Percentiles rank a stretch among this genome's conserved stretches.
phyloP scores from a whole-genome alignment of 2,113 vertebrate species.

The Salminus brasiliensis region DNA sequence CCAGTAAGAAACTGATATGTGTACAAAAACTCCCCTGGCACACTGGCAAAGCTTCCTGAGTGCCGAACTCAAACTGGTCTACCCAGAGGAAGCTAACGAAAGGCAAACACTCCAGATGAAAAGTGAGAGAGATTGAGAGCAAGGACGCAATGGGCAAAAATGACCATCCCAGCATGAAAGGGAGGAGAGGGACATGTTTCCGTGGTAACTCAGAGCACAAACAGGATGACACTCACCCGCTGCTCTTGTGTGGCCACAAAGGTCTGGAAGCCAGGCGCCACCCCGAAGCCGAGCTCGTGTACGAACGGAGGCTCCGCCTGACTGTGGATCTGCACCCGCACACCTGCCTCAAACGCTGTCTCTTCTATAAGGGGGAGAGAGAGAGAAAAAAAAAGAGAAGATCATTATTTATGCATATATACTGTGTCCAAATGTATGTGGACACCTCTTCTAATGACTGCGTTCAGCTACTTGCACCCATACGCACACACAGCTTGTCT shows the following conservation, averaged over 20 bases:
- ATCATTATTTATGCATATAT: too few relatives aligned
- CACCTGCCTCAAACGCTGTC: slow-evolving; percentile 95
- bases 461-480: too few relatives aligned
- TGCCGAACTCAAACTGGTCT: neutral
- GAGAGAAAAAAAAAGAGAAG: neutral
- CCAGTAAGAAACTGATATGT: neutral
- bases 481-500: too few relatives aligned
- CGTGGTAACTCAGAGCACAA: neutral
- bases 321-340: slow-evolving; percentile 98
- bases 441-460: too few relatives aligned
- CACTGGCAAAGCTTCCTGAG: neutral
- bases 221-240: slow-evolving; percentile 81
- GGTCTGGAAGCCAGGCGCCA: slow-evolving; percentile 97
- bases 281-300: slow-evolving; percentile 96
- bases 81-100: neutral
- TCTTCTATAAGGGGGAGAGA: slow-evolving; percentile 80
- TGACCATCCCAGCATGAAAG: neutral
- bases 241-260: slow-evolving; percentile 98
- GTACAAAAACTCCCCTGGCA: neutral
- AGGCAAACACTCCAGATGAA: slow-evolving; percentile 3
- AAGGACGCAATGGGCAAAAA: neutral
- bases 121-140: neutral
- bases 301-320: slow-evolving; percentile 96
- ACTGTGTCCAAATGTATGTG: too few relatives aligned
- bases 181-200: neutral